These are phyloP conservation scores for Drosophila rhopaloa DNA, from an alignment of 1,140 invertebrate genomes.

Conservation along the genomic window DNA sequence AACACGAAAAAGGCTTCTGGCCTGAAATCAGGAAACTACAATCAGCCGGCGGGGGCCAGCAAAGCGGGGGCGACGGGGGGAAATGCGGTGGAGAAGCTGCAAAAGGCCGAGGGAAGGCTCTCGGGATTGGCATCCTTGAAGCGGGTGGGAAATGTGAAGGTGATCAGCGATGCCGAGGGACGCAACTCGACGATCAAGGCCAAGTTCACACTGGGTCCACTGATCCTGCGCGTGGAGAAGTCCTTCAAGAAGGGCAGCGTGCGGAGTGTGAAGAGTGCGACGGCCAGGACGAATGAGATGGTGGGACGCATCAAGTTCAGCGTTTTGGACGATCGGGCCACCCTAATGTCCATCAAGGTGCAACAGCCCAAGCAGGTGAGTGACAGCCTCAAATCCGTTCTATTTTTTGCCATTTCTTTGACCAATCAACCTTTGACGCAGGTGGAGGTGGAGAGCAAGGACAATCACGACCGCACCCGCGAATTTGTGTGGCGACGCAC, in stretches of 20 bases:
- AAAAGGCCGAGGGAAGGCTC: constrained; percentile 90
- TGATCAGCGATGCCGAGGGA: constrained; percentile 90
- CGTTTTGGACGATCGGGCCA: constrained; percentile 90
- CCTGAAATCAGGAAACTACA: constrained; percentile 73
- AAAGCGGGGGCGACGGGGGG: constrained; percentile 52
- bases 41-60: constrained; percentile 73
- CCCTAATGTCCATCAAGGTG: constrained; percentile 92
- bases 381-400: background rate
- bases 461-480: constrained; percentile 92
- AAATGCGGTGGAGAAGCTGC: constrained; percentile 71
- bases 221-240: constrained; percentile 92
- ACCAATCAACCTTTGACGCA: constrained; percentile 81
- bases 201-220: constrained; percentile 91
- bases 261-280: constrained; percentile 92
- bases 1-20: constrained; percentile 64
- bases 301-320: constrained; percentile 90
- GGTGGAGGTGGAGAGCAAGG: constrained; percentile 92
- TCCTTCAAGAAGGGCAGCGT: constrained; percentile 90
- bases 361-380: constrained; percentile 92
- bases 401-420: constrained; percentile 28
- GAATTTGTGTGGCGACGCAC: constrained; percentile 93
- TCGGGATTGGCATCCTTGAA: constrained; percentile 91
- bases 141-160: constrained; percentile 91
- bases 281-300: constrained; percentile 93
- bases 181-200: constrained; percentile 91